Percentiles rank a stretch among this genome's conserved stretches.
These are phyloP conservation scores for Eumeta japonica DNA, from an alignment of 1,140 invertebrate species.

Conservation along the genomic window DNA sequence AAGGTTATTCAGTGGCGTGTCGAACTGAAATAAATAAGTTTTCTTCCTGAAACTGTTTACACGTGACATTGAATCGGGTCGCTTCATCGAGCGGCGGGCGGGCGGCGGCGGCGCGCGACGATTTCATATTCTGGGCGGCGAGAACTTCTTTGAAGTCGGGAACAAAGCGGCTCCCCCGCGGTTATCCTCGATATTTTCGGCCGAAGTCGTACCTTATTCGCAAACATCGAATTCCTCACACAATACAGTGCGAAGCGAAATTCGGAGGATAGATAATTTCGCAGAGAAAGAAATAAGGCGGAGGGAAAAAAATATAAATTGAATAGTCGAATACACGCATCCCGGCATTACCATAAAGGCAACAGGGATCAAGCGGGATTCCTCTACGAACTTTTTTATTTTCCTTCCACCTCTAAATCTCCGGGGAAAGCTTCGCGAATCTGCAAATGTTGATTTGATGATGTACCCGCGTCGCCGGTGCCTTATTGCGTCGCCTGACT, in stretches of 20 bases:
- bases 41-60: too few species aligned
- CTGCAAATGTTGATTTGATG: constrained; percentile 58
- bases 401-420: constrained; percentile 57
- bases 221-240: constrained; percentile 51
- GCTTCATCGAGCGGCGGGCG: too few species aligned
- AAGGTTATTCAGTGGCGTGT: too few species aligned
- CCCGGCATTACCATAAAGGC: constrained; percentile 57
- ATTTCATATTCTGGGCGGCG: constrained; percentile 38
- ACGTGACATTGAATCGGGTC: too few species aligned
- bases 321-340: constrained; percentile 58
- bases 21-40: too few species aligned
- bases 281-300: constrained; percentile 50
- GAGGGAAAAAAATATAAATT: constrained; percentile 56
- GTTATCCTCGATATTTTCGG: constrained; percentile 54
- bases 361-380: constrained; percentile 55
- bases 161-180: constrained; percentile 52
- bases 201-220: constrained; percentile 50
- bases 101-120: too few species aligned
- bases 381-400: constrained; percentile 57
- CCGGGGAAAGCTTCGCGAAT: constrained; percentile 53
- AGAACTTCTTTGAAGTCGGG: constrained; percentile 53
- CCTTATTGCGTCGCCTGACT: constrained; percentile 13
- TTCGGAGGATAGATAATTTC: constrained; percentile 57
- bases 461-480: constrained; percentile 27
- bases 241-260: constrained; percentile 56